A percentile compares a stretch with the other conserved stretches of the same genome.
These are phyloP conservation scores for Mola mola DNA, from an alignment of 2,113 vertebrate species.

Conservation along the genomic window DNA sequence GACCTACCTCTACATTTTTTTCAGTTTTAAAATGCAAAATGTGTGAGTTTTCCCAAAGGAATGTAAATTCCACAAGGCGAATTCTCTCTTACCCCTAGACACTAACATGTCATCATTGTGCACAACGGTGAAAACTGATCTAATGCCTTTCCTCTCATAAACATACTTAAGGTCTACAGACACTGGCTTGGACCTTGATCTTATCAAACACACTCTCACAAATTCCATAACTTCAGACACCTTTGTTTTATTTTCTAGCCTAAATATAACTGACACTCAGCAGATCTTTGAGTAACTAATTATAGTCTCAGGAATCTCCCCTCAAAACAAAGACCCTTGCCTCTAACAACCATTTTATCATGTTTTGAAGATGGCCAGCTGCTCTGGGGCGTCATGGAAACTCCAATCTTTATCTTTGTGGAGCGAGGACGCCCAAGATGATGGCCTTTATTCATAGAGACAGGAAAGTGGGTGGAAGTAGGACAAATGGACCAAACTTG, in stretches of 20 bases:
- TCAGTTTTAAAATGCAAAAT: too few relatives aligned
- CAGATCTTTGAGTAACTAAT: conserved; percentile 58
- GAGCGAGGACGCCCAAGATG: conserved; percentile 5
- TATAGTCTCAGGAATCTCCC: conserved; percentile 56
- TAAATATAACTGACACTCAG: conserved; percentile 57
- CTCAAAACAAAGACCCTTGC: conserved; percentile 49
- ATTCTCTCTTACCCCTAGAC: conserved; percentile 36
- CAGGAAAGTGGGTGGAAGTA: conserved; percentile 8
- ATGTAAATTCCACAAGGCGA: conserved; percentile 41
- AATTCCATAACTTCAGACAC: conserved; percentile 50
- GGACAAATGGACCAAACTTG: conserved; percentile 12
- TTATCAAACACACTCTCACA: conserved; percentile 46
- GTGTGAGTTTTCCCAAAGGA: too few relatives aligned
- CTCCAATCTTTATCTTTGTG: conserved; percentile 24
- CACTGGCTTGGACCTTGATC: neutral
- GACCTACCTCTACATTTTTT: too few relatives aligned
- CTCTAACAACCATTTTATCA: conserved; percentile 33
- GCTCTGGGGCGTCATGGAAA: conserved; percentile 1
- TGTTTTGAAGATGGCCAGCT: conserved; percentile 52
- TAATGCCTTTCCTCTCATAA: conserved; percentile 45
- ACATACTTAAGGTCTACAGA: conserved; percentile 31
- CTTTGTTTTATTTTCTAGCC: conserved; percentile 50
- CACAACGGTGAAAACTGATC: conserved; percentile 13
- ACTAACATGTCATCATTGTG: conserved; percentile 46
- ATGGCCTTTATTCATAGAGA: conserved; percentile 15